Percentiles rank a stretch among this genome's conserved stretches.
These are phyloP conservation scores for Tetragonula clypearis DNA, from an alignment of 1,140 invertebrate species.

Conservation along the genomic window DNA sequence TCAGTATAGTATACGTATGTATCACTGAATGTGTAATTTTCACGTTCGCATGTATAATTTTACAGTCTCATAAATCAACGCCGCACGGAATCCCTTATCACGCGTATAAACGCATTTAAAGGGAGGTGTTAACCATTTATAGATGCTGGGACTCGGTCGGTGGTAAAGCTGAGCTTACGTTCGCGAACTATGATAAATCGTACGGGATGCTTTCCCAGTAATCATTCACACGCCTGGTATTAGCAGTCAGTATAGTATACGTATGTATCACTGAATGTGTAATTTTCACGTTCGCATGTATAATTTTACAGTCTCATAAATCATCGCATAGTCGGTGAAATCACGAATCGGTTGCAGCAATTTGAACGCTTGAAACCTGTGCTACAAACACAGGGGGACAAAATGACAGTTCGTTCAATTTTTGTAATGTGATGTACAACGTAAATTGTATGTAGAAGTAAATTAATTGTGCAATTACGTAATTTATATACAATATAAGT, in stretches of 20 bases:
- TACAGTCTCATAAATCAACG: conserved; percentile 18
- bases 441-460: too few species aligned
- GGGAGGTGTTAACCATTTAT: conserved; percentile 22
- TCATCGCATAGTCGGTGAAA: too few species aligned
- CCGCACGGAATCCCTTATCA: conserved; percentile 12
- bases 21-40: not conserved
- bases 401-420: too few species aligned
- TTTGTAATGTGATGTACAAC: too few species aligned
- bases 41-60: not conserved
- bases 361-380: too few species aligned
- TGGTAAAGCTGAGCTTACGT: not conserved
- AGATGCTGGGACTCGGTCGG: not conserved
- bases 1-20: not conserved
- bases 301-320: too few species aligned
- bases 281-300: not conserved
- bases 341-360: too few species aligned
- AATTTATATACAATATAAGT: too few species aligned
- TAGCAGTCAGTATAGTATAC: not conserved
- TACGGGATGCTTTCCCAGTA: not conserved
- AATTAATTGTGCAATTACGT: too few species aligned
- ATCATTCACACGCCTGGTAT: not conserved
- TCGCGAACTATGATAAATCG: conserved; percentile 6
- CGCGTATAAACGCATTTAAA: conserved; percentile 28
- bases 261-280: not conserved
- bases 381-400: too few species aligned